Evolutionary conservation across 2,797 vertebrate species (phyloP).

Genomic region (Rhyacichthys aspro): DNA sequence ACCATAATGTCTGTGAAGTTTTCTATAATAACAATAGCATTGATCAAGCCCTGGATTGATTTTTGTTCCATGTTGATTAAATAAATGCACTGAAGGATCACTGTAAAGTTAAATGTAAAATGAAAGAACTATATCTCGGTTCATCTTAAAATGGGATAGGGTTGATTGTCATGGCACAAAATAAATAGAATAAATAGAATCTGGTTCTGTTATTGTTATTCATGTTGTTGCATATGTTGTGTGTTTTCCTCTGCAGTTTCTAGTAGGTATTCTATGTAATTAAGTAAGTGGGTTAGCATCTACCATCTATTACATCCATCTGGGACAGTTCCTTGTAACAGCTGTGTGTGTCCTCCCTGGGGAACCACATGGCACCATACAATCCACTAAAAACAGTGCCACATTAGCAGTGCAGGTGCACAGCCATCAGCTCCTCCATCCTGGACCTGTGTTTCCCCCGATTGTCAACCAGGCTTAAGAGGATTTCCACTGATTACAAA

Average conservation of each 20-base stretch:
- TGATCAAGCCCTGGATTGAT: conserved; percentile 14
- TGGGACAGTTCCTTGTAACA: conserved; percentile 6
- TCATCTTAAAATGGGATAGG: too few species aligned
- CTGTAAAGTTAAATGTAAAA: too few species aligned
- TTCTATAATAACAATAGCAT: conserved; percentile 5
- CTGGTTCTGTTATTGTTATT: too few species aligned
- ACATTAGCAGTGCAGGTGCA: conserved; percentile 57
- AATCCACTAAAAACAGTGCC: conserved; percentile 17
- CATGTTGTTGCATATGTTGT: too few species aligned
- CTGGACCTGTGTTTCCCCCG: conserved; percentile 63
- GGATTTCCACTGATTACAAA: conserved; percentile 79
- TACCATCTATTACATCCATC: neutral
- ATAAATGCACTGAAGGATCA: too few species aligned
- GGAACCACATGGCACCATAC: conserved; percentile 18
- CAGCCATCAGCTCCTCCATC: conserved; percentile 49
- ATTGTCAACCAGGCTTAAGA: conserved; percentile 71
- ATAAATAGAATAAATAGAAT: too few species aligned
- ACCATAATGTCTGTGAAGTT: neutral
- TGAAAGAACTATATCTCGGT: too few species aligned
- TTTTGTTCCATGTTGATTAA: too few species aligned
- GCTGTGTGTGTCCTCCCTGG: conserved; percentile 5
- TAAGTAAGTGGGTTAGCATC: too few species aligned
- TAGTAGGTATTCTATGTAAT: too few species aligned
- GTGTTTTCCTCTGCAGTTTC: too few species aligned
- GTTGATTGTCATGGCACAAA: too few species aligned